phyloP scores from a whole-genome alignment of 1,140 invertebrate genomes.

The Leguminivora glycinivorella region DNA sequence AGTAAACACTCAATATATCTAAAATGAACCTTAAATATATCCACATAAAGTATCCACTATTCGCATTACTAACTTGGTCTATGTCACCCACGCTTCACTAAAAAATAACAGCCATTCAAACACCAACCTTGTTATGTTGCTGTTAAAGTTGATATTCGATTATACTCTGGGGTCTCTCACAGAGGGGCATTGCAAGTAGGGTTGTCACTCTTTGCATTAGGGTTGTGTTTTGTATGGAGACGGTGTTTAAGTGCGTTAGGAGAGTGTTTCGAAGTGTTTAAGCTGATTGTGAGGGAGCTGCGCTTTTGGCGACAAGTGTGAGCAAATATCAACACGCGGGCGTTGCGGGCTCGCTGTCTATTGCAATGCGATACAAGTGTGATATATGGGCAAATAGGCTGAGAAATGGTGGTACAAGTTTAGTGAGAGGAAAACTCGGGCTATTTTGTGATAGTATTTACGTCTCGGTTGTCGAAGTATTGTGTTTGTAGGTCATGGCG shows the following conservation, averaged over 20 bases:
- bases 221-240: not conserved
- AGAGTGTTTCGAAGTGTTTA: constrained; percentile 6
- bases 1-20: not conserved
- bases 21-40: not conserved
- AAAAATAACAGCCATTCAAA: not conserved
- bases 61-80: not conserved
- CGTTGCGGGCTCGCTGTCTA: not conserved
- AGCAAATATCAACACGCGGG: constrained; percentile 3
- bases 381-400: not conserved
- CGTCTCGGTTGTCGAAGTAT: no score
- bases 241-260: not conserved
- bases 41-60: not conserved
- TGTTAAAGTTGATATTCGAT: constrained; percentile 1
- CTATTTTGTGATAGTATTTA: no score
- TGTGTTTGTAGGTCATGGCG: no score
- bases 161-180: not conserved
- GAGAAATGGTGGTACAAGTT: not conserved
- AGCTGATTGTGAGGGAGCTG: not conserved
- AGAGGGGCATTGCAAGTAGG: not conserved
- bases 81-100: not conserved
- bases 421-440: no score
- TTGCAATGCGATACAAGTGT: not conserved
- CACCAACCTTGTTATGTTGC: not conserved
- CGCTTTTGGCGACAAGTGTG: constrained; percentile 7
- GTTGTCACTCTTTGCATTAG: not conserved